A percentile compares a stretch with the other conserved stretches of the same genome.
Evolutionary conservation across 2,888 invertebrate species (phyloP).

Genomic region (Cylindroiulus punctatus): DNA sequence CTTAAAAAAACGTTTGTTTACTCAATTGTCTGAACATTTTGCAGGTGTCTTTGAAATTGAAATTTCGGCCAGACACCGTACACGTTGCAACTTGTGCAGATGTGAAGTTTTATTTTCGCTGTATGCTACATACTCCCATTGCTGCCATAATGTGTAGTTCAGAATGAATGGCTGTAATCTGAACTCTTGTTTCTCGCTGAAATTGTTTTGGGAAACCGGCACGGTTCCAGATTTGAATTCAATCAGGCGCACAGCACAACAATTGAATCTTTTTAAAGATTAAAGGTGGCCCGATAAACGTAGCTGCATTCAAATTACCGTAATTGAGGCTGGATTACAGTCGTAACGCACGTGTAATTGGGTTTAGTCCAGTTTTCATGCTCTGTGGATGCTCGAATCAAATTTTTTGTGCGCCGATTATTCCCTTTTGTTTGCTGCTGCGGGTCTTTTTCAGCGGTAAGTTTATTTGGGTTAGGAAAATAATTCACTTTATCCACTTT

Average conservation of each 20-base stretch:
- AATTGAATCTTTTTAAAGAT: constrained; percentile 28
- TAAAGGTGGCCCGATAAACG: neutral
- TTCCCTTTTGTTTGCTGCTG: neutral
- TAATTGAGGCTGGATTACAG: neutral
- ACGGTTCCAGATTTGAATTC: neutral
- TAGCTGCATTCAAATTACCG: neutral
- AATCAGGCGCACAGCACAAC: neutral
- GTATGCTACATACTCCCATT: no score
- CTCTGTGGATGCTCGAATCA: neutral
- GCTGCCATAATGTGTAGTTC: neutral
- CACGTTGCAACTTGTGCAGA: no score
- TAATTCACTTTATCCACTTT: neutral
- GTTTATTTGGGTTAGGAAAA: constrained; percentile 26
- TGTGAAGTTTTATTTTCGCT: no score
- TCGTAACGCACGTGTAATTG: neutral
- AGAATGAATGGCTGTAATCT: neutral
- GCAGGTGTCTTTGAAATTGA: no score
- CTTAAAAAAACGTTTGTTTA: no score
- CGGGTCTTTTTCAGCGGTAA: constrained; percentile 9
- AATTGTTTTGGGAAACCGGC: neutral
- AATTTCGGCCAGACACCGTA: no score
- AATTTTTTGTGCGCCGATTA: neutral
- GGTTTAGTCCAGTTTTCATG: constrained; percentile 17
- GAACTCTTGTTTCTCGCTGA: neutral
- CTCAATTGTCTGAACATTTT: no score